Base-by-base conservation (phyloP, 2,888 invertebrate species). In the Heliconius aoede region DNA sequence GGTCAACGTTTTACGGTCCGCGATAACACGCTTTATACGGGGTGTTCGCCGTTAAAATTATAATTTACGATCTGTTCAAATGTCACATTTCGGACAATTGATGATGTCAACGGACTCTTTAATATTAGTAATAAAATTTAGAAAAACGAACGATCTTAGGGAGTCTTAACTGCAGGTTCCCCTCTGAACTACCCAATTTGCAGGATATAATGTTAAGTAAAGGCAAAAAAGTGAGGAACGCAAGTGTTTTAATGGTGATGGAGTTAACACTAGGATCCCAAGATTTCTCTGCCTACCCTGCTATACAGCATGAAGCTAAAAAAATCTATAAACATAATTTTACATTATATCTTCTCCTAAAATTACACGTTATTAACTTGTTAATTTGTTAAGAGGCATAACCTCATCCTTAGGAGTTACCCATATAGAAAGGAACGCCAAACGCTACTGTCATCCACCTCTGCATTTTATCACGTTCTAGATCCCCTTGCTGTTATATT, bases 11-110 rank as follows among this genome's bases (percentile, higher is more conserved):
- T 74, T 60, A 68, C 40, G 40, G 30, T 26, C 28, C n/a, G 46
- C 68, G 55, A 74, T 74, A 68, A 61, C 46, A 67, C 40, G 46
- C 51, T 74, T 74, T 74, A 62, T 51, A 32, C 32, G 68, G 60
- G 40, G 28, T 24, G 21, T 28, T 46, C 5, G n/a, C 21, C 61
- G 61, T 74, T 62, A 74, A 74, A 74, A 69, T 74, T 69, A 69
- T 69, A 32, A 61, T 74, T 74, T 74, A 69, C 46, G 60, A 32
- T 61, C 28, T 30, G 68, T 9, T 69, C 68, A 15, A 32, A n/a
- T 24, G 60, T 46, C 46, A 60, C n/a, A 30, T 62, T 72, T 67
- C 40, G 67, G 58, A 73, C 72, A n/a, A 8, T 73, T 58, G 13
- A 30, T 24, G 55, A 55, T 65, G 71, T 32, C 71, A 67, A 67